Base-by-base conservation (phyloP, 1,140 invertebrate species). In the Drosophila guanche region DNA sequence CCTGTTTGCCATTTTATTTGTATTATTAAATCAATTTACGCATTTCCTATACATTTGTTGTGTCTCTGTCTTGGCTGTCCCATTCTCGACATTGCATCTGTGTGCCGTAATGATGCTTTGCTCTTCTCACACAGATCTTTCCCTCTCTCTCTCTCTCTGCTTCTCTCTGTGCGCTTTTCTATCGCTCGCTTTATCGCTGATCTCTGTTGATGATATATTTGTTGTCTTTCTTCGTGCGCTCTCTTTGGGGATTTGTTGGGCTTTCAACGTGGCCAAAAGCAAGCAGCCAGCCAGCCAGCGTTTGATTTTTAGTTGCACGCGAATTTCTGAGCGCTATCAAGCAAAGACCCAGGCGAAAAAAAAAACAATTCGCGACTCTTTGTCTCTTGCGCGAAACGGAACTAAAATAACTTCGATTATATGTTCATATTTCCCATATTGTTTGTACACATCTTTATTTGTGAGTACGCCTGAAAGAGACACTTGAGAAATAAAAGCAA, bases 271-370 rank as follows among this genome's bases (percentile, higher is more conserved):
- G 83, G 81, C 83, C 68, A 85, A 86, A 86, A 86, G 16, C 16
- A 20, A 20, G 16, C 16, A 20, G 16, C 16, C 16, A 20, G 81
- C 81, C 75, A 37, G 70, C 77, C 77, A 86, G 85, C 77, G 83
- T 86, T 86, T 88, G 79, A 80, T 88, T 80, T 76, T 86, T 88
- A 86, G 81, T 86, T 78, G 81, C 83, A 86, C 81, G 81, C 81
- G 81, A 86, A 86, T 88, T 88, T 88, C 79, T 75, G 70, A 75
- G 71, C 79, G 75, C 66, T 74, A 77, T 67, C 79, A 67, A 63
- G 72, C 79, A 71, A 61, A 43, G 33, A 20, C 16, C 16, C 45
- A 43, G 43, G 61, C 40, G 33, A 53, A 57, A 69, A 57, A 69
- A 83, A 54, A 74, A 52, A 61, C 55, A 45, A 61, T 57, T 27